These are phyloP conservation scores for Eilema caniola DNA, from an alignment of 2,888 invertebrate genomes.

Conservation along the genomic window DNA sequence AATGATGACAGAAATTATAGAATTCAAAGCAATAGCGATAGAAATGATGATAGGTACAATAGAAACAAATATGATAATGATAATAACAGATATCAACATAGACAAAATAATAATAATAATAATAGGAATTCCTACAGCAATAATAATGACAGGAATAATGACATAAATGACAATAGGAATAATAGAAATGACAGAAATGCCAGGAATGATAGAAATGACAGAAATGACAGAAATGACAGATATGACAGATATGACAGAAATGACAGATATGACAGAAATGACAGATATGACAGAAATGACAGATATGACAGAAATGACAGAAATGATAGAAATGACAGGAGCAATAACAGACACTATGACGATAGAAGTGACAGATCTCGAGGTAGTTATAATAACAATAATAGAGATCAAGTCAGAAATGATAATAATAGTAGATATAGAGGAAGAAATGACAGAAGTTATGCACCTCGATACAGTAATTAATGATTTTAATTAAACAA, in stretches of 20 bases:
- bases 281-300: not conserved
- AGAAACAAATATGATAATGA: no score
- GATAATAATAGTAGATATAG: not conserved
- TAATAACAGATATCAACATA: no score
- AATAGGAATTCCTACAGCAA: not conserved
- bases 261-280: not conserved
- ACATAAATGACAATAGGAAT: not conserved
- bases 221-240: not conserved
- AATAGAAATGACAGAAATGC: constrained; percentile 1
- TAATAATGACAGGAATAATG: not conserved
- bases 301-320: constrained; percentile 3
- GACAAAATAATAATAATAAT: not conserved
- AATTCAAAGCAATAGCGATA: not conserved
- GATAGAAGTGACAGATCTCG: not conserved
- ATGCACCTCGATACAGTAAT: not conserved
- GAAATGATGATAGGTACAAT: no score
- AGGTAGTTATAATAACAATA: not conserved
- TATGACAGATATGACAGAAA: constrained; percentile 1
- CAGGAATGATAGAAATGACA: not conserved
- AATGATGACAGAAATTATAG: not conserved
- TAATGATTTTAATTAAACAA: not conserved
- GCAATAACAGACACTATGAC: not conserved
- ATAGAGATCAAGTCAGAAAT: not conserved
- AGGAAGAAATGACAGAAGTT: not conserved
- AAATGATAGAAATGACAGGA: not conserved